Evolutionary conservation across 1,140 invertebrate genomes (phyloP).

Genomic region (Leptonema lineaticorne): DNA sequence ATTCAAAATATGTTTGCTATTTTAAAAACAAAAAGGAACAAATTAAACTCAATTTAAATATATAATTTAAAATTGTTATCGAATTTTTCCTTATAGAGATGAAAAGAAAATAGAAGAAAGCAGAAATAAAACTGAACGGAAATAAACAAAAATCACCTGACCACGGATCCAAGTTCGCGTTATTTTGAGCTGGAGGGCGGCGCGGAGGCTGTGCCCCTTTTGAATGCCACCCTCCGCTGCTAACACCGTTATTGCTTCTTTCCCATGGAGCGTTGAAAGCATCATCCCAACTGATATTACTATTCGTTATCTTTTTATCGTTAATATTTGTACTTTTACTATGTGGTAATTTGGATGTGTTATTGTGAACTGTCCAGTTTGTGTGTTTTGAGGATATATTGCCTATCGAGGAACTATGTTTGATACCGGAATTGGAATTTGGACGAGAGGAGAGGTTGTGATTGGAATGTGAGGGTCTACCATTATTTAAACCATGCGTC

Average conservation of each 20-base stretch:
- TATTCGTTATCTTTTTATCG: conserved; percentile 41
- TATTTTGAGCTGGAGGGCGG: conserved; percentile 28
- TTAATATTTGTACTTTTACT: conserved; percentile 31
- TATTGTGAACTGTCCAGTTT: conserved; percentile 33
- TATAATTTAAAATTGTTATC: neutral
- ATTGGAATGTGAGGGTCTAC: conserved; percentile 48
- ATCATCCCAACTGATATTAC: conserved; percentile 31
- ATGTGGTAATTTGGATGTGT: conserved; percentile 24
- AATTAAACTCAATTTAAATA: too few species aligned
- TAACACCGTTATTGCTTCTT: conserved; percentile 18
- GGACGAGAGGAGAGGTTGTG: conserved; percentile 47
- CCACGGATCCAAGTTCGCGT: conserved; percentile 50
- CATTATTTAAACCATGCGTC: conserved; percentile 51
- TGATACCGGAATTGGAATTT: conserved; percentile 39
- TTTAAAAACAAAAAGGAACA: too few species aligned
- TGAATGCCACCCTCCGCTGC: conserved; percentile 24
- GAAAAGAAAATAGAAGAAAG: conserved; percentile 35
- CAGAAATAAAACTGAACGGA: conserved; percentile 35
- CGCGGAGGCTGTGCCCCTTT: conserved; percentile 20
- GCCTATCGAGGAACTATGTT: conserved; percentile 50
- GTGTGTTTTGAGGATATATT: conserved; percentile 44
- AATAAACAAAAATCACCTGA: conserved; percentile 55
- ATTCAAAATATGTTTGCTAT: too few species aligned
- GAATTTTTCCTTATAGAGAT: conserved; percentile 1
- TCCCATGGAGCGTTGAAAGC: conserved; percentile 36